phyloP scores from a whole-genome alignment of 2,888 invertebrate genomes.

The Imbricaverruca yamaguchii region DNA sequence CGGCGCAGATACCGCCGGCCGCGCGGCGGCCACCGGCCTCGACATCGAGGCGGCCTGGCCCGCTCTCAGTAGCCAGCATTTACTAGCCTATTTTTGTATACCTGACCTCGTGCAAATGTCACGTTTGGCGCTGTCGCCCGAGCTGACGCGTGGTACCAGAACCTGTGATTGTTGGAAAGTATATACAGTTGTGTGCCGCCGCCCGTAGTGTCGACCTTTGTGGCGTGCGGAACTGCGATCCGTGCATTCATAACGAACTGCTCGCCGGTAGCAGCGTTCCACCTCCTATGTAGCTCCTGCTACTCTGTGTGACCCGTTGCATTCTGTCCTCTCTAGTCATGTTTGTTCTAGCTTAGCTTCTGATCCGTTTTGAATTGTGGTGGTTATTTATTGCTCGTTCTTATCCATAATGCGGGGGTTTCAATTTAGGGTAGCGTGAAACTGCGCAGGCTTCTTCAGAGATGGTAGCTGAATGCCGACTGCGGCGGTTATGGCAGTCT shows the following conservation, averaged over 20 bases:
- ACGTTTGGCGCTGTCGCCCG: not conserved
- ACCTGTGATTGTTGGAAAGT: not conserved
- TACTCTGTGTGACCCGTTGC: not conserved
- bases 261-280: not conserved
- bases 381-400: not conserved
- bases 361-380: not conserved
- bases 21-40: not conserved
- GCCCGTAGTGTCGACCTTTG: too few relatives aligned
- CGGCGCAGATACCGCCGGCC: not conserved
- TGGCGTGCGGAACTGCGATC: too few relatives aligned
- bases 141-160: not conserved
- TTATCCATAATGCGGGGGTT: not conserved
- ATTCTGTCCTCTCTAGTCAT: constrained; percentile 15
- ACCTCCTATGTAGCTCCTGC: not conserved
- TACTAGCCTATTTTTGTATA: constrained; percentile 19
- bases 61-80: not conserved
- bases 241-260: too few relatives aligned
- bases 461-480: not conserved
- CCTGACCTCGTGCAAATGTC: constrained; percentile 8
- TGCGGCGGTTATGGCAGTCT: not conserved
- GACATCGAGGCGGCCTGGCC: not conserved
- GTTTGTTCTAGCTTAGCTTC: not conserved
- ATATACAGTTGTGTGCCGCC: not conserved
- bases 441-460: not conserved
- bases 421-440: not conserved